Percentiles rank a stretch among this genome's conserved stretches.
phyloP scores from a whole-genome alignment of 1,140 invertebrate species.

The Venustaconcha ellipsiformis region DNA sequence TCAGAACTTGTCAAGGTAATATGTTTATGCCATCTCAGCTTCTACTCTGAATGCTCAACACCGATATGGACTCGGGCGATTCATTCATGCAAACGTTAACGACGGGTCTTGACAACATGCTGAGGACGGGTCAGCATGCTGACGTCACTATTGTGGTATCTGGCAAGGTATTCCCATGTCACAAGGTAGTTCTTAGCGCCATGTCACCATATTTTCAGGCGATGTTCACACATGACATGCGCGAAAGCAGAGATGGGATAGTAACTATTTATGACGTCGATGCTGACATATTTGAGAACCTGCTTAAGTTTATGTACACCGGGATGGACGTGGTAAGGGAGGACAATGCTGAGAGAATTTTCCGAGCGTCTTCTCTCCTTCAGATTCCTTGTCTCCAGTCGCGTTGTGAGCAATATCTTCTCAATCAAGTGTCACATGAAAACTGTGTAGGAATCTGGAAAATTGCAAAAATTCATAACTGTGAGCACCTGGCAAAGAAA shows the following conservation, averaged over 20 bases:
- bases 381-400: constrained; percentile 58
- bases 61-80: constrained; percentile 12
- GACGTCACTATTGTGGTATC: constrained; percentile 52
- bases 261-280: constrained; percentile 59
- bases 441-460: constrained; percentile 60
- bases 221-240: constrained; percentile 63
- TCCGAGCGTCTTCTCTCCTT: constrained; percentile 53
- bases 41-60: too few species aligned
- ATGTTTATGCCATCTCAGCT: too few species aligned
- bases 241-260: constrained; percentile 52
- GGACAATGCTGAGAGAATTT: constrained; percentile 54
- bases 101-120: constrained; percentile 44
- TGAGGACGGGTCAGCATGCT: constrained; percentile 45
- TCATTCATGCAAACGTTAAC: constrained; percentile 54
- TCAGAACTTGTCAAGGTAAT: too few species aligned
- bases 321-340: constrained; percentile 52
- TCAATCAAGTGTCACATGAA: constrained; percentile 44
- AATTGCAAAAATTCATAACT: constrained; percentile 53
- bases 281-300: constrained; percentile 47
- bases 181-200: constrained; percentile 54
- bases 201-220: constrained; percentile 60
- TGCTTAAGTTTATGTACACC: constrained; percentile 55
- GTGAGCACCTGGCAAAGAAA: constrained; percentile 48
- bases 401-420: constrained; percentile 56
- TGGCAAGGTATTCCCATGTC: constrained; percentile 47